These are phyloP conservation scores for Eledona agricola DNA, from an alignment of 2,888 invertebrate species.

Conservation along the genomic window DNA sequence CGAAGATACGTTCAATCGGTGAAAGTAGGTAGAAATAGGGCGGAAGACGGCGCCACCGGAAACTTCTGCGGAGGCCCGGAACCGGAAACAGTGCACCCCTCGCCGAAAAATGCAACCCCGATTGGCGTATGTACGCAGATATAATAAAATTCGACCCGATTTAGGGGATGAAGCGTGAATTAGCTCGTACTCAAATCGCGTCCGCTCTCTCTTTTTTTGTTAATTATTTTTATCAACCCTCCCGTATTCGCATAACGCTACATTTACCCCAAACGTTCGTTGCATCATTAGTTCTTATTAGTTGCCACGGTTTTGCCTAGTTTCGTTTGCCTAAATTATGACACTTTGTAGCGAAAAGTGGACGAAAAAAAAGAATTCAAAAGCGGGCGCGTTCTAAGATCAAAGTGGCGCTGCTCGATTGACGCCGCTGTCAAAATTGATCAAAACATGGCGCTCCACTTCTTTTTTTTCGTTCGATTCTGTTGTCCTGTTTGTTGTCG, in stretches of 20 bases:
- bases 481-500: no score
- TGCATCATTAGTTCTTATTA: conserved; percentile 38
- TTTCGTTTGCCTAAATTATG: conserved; percentile 21
- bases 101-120: no score
- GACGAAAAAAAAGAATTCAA: no score
- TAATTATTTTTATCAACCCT: conserved; percentile 22
- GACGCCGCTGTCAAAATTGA: no score
- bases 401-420: no score
- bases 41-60: conserved; percentile 56
- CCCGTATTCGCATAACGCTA: conserved; percentile 26
- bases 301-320: conserved; percentile 27
- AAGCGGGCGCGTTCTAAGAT: no score
- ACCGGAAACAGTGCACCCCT: conserved; percentile 55
- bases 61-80: conserved; percentile 53
- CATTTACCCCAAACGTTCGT: conserved; percentile 32
- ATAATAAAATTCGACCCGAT: no score
- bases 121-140: no score
- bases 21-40: conserved; percentile 52
- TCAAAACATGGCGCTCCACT: no score
- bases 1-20: conserved; percentile 57
- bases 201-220: conserved; percentile 11
- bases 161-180: no score
- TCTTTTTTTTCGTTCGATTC: no score
- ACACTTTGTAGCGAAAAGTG: no score
- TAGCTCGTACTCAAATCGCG: conserved; percentile 9